Conservation (phyloP, 2,888 invertebrate species). For the Orthosia cruda region DNA sequence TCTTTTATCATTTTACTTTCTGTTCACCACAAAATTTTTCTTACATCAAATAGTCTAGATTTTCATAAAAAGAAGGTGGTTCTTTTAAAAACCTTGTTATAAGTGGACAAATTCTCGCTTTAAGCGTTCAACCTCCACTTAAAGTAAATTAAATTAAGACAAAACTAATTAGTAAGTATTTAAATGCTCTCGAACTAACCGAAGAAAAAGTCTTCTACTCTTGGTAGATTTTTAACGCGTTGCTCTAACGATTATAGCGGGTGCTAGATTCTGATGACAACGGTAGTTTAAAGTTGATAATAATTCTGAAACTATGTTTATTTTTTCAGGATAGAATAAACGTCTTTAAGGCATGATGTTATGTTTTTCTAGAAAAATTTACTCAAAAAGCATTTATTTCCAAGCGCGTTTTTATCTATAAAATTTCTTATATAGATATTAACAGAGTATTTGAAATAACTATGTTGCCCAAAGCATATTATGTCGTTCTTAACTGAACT, state of each 20-base stretch:
- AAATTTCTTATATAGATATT: not conserved
- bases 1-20: conserved; percentile 13
- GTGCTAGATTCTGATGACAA: conserved; percentile 19
- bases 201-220: conserved; percentile 30
- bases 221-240: conserved; percentile 41
- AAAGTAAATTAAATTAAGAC: conserved; percentile 63
- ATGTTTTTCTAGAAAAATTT: too few species aligned
- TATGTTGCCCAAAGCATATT: too few species aligned
- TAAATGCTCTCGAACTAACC: conserved; percentile 62
- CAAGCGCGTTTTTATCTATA: not conserved
- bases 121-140: conserved; percentile 37
- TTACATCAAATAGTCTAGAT: conserved; percentile 34
- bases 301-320: not conserved
- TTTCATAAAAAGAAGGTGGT: conserved; percentile 23
- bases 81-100: conserved; percentile 45
- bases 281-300: not conserved
- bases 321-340: too few species aligned
- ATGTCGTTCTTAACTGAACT: too few species aligned
- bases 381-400: not conserved
- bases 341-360: too few species aligned
- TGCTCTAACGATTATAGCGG: conserved; percentile 35
- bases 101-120: conserved; percentile 55
- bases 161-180: conserved; percentile 66
- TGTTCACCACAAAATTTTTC: conserved; percentile 4
- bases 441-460: too few species aligned